A percentile compares a stretch with the other conserved stretches of the same genome.
Evolutionary conservation across 2,797 vertebrate species (phyloP).

Genomic region (Anableps anableps): DNA sequence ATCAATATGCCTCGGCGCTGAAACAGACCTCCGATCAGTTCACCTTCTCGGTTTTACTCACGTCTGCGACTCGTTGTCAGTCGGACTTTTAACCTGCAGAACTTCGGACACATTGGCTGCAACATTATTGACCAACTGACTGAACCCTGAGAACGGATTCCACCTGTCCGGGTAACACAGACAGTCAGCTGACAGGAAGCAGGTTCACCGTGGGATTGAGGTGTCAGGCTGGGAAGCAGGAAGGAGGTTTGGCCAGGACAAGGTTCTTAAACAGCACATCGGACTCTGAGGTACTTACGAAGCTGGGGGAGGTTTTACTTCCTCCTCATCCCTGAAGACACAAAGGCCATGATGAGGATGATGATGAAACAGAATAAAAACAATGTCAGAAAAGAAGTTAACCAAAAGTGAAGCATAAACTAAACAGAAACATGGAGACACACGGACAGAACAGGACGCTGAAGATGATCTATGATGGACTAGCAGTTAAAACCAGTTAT

Average conservation of each 20-base stretch:
- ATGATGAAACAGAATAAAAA: constrained; percentile 20
- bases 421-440: constrained; percentile 22
- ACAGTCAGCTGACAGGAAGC: constrained; percentile 49
- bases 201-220: neutral
- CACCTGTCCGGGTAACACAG: constrained; percentile 90
- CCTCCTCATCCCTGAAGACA: constrained; percentile 51
- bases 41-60: constrained; percentile 83
- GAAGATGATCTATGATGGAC: neutral
- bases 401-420: constrained; percentile 22
- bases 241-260: constrained; percentile 17
- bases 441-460: neutral
- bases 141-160: constrained; percentile 93
- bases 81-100: constrained; percentile 92
- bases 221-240: constrained; percentile 8
- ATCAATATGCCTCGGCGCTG: neutral
- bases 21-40: constrained; percentile 13
- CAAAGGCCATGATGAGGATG: constrained; percentile 20
- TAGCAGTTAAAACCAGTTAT: neutral
- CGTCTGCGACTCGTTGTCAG: constrained; percentile 88
- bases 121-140: constrained; percentile 95
- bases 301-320: constrained; percentile 31
- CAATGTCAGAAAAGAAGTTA: constrained; percentile 17
- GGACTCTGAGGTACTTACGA: constrained; percentile 49
- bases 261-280: constrained; percentile 12
- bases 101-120: constrained; percentile 55